Percentiles rank a stretch among this genome's conserved stretches.
Conservation (phyloP, 1,140 invertebrate species). For the Drosophila busckii region DNA sequence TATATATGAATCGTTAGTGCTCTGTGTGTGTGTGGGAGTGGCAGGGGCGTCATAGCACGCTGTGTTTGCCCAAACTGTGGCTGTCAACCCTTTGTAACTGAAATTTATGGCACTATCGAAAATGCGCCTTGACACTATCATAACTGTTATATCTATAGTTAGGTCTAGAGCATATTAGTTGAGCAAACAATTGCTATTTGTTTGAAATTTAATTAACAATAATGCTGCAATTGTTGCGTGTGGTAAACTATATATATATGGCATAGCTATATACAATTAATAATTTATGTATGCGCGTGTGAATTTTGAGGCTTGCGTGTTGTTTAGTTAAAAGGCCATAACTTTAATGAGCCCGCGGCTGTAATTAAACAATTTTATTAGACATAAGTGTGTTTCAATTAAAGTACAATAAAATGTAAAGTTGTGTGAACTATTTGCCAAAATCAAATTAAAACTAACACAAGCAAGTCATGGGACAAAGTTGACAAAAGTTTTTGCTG, state of each 20-base stretch:
- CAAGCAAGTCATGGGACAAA: too few species aligned
- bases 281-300: conserved; percentile 75
- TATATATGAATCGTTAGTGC: conserved; percentile 18
- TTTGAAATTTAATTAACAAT: conserved; percentile 73
- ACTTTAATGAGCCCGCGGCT: too few species aligned
- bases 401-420: too few species aligned
- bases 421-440: too few species aligned
- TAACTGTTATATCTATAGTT: conserved; percentile 36
- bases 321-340: too few species aligned
- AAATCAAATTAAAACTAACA: not conserved
- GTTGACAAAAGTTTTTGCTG: conserved; percentile 49
- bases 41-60: conserved; percentile 24
- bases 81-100: conserved; percentile 59
- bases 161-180: conserved; percentile 45
- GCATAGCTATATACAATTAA: too few species aligned
- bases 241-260: too few species aligned
- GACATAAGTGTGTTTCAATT: too few species aligned
- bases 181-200: conserved; percentile 54
- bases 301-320: conserved; percentile 43
- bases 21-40: not conserved
- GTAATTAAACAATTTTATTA: too few species aligned
- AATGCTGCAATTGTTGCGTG: conserved; percentile 75
- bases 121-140: conserved; percentile 50
- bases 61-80: conserved; percentile 34
- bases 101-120: conserved; percentile 21